Evolutionary conservation across 2,888 invertebrate genomes (phyloP).

Genomic region (Drosophila stalkeri): DNA sequence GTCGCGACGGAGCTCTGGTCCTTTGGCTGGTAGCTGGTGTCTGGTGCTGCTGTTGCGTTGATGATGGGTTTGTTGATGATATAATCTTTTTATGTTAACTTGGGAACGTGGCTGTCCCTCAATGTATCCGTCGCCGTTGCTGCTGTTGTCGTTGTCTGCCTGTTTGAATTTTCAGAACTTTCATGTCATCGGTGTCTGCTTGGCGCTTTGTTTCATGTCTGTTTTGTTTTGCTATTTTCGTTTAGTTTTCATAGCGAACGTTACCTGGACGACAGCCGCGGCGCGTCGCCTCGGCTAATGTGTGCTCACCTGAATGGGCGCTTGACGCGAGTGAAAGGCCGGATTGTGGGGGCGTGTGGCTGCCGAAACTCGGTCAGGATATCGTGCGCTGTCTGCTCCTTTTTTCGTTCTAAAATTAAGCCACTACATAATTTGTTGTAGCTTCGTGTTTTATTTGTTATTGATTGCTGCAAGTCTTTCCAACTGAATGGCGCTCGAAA

Average conservation of each 20-base stretch:
- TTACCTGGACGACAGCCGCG: slow-evolving; percentile 70
- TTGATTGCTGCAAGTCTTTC: slow-evolving; percentile 65
- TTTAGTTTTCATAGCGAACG: slow-evolving; percentile 80
- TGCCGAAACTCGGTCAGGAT: slow-evolving; percentile 71
- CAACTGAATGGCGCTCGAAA: slow-evolving; percentile 43
- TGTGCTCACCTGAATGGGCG: slow-evolving; percentile 55
- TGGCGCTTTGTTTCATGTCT: slow-evolving; percentile 57
- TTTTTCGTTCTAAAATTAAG: slow-evolving; percentile 68
- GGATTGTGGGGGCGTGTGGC: slow-evolving; percentile 15
- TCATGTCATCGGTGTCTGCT: slow-evolving; percentile 57
- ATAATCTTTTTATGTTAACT: slow-evolving; percentile 56
- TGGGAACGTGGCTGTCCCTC: slow-evolving; percentile 54
- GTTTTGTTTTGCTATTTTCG: slow-evolving; percentile 65
- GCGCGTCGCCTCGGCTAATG: slow-evolving; percentile 42
- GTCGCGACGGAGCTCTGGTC: slow-evolving; percentile 36
- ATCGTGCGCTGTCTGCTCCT: slow-evolving; percentile 52
- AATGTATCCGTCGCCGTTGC: slow-evolving; percentile 38
- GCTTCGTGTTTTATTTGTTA: slow-evolving; percentile 60
- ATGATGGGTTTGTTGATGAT: slow-evolving; percentile 29
- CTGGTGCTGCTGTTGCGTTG: slow-evolving; percentile 11
- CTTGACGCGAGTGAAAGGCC: neutral
- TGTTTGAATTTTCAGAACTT: slow-evolving; percentile 62
- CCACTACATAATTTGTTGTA: slow-evolving; percentile 60
- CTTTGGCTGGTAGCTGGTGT: slow-evolving; percentile 14
- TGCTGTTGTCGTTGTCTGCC: slow-evolving; percentile 39